phyloP scores from a whole-genome alignment of 2,888 invertebrate genomes.

The Lycocerus yunnanus region DNA sequence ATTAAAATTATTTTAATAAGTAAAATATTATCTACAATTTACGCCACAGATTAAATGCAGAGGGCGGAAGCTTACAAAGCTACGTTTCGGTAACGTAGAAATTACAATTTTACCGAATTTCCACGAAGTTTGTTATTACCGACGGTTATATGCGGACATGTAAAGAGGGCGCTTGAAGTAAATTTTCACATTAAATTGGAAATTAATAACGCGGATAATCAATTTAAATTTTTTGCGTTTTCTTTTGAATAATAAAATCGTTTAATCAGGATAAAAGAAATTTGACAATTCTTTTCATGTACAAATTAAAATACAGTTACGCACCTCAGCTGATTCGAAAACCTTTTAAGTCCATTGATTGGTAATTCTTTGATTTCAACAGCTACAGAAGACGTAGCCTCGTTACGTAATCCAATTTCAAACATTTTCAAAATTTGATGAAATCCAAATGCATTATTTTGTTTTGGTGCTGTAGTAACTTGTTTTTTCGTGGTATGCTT shows the following conservation, averaged over 20 bases:
- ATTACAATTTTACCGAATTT: not conserved
- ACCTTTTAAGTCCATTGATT: not conserved
- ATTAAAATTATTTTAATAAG: not conserved
- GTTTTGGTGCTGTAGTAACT: not conserved
- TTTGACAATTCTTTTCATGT: too few species aligned
- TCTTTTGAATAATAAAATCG: too few species aligned
- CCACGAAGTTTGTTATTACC: not conserved
- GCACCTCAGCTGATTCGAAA: not conserved
- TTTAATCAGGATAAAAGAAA: too few species aligned
- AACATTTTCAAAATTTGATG: not conserved
- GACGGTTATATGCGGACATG: too few species aligned
- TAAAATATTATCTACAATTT: not conserved
- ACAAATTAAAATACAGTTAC: not conserved
- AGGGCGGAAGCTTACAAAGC: not conserved
- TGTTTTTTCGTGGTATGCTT: not conserved
- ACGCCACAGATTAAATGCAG: not conserved
- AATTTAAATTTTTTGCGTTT: not conserved
- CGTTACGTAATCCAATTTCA: not conserved
- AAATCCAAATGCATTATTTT: not conserved
- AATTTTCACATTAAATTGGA: not conserved
- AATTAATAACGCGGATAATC: not conserved
- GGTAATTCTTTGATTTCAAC: not conserved
- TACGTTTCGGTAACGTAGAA: not conserved
- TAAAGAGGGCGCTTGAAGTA: not conserved
- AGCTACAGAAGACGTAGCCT: not conserved